Evolutionary conservation across 2,113 vertebrate genomes (phyloP).

Genomic region (Vulpes ferrilata): DNA sequence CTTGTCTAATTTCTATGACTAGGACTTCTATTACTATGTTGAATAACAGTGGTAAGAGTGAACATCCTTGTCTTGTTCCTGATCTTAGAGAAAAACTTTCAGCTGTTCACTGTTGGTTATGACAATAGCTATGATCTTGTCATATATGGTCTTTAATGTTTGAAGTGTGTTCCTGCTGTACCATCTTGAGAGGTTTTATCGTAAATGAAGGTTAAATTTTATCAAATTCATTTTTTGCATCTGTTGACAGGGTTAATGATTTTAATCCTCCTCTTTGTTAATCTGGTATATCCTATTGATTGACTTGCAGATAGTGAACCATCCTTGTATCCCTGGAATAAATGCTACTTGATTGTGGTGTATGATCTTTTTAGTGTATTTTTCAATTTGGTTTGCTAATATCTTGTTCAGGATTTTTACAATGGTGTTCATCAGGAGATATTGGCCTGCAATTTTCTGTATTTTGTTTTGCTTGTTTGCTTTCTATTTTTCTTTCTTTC

Average conservation of each 20-base stretch:
- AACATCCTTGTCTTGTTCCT: neutral
- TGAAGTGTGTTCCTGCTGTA: neutral
- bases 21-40: neutral
- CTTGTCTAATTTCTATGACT: neutral
- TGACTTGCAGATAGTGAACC: neutral
- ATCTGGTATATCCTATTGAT: neutral
- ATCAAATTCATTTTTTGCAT: neutral
- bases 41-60: neutral
- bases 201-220: neutral
- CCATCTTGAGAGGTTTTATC: neutral
- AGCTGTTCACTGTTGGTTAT: neutral
- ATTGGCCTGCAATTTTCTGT: neutral
- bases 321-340: neutral
- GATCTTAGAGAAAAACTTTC: neutral
- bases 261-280: neutral
- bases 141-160: neutral
- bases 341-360: neutral
- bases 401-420: neutral
- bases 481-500: neutral
- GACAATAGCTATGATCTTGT: neutral
- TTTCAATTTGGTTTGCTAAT: neutral
- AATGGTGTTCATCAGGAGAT: neutral
- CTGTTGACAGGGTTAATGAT: neutral
- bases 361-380: neutral
- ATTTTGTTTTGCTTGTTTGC: neutral